Conservation (phyloP, 2,797 vertebrate genomes). For the Forpus xanthops region DNA sequence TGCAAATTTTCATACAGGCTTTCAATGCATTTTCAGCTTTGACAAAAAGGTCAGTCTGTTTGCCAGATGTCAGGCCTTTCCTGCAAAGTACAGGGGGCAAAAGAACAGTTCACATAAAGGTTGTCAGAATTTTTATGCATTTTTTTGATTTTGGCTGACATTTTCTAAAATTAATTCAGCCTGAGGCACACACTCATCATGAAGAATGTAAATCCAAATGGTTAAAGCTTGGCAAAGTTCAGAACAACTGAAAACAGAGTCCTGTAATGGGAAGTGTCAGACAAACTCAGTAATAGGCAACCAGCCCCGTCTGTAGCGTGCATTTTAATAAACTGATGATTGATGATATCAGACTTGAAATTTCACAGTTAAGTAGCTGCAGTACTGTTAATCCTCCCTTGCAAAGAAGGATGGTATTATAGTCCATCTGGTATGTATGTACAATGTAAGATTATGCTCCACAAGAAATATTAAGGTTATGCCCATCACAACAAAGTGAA, state of each 20-base stretch:
- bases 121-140: slow-evolving; percentile 17
- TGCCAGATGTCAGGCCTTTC: slow-evolving; percentile 29
- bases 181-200: slow-evolving; percentile 36
- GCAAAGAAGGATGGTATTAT: background rate
- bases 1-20: background rate
- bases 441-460: background rate
- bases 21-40: background rate
- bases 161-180: slow-evolving; percentile 41
- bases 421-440: slow-evolving; percentile 13
- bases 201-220: slow-evolving; percentile 55
- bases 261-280: slow-evolving; percentile 66
- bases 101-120: background rate
- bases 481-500: background rate
- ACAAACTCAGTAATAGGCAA: slow-evolving; percentile 18
- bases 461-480: background rate
- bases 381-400: slow-evolving; percentile 8
- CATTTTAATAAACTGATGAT: background rate
- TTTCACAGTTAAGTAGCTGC: slow-evolving; percentile 51
- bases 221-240: slow-evolving; percentile 39
- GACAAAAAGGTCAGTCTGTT: background rate
- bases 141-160: slow-evolving; percentile 52
- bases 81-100: background rate
- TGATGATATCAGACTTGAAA: slow-evolving; percentile 50
- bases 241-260: slow-evolving; percentile 49
- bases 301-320: background rate